A percentile compares a stretch with the other conserved stretches of the same genome.
phyloP scores from a whole-genome alignment of 2,113 vertebrate genomes.

The Lepidothrix coronata region DNA sequence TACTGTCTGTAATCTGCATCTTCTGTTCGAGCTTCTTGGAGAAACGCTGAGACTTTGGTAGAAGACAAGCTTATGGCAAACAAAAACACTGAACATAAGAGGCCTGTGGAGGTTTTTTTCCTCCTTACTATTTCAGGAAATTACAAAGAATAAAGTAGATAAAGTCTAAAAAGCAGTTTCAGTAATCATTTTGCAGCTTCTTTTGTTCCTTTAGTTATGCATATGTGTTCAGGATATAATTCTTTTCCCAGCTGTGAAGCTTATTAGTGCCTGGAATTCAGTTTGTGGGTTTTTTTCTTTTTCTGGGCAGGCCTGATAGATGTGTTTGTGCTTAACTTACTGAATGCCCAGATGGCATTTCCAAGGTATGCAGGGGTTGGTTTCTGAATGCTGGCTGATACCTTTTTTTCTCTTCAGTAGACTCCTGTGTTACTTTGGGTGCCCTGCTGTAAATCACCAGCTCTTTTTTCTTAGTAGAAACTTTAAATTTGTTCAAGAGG shows the following conservation, averaged over 20 bases:
- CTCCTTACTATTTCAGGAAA: not conserved
- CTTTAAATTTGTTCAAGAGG: not conserved
- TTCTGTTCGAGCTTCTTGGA: not conserved
- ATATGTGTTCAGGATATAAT: not conserved
- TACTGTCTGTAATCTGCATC: not conserved
- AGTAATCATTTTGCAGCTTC: not conserved
- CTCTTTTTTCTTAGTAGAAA: not conserved
- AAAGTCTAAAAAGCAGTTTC: not conserved
- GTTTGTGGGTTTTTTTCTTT: rapidly evolving
- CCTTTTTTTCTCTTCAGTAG: not conserved
- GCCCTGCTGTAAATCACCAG: not conserved
- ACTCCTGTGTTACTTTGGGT: not conserved
- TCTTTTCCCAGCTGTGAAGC: not conserved
- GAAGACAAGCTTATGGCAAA: not conserved
- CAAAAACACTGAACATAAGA: not conserved
- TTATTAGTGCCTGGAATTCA: not conserved
- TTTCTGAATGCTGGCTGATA: not conserved
- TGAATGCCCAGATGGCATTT: not conserved
- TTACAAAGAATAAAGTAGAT: not conserved
- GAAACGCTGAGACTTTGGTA: not conserved
- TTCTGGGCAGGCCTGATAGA: not conserved
- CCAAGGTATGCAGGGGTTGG: not conserved
- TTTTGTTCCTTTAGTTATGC: not conserved
- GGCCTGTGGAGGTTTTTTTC: not conserved
- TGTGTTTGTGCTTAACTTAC: not conserved